Evolutionary conservation across 2,113 vertebrate species (phyloP), one percentile per base, ranked within the genome.

Genomic region (Larimichthys crocea): DNA sequence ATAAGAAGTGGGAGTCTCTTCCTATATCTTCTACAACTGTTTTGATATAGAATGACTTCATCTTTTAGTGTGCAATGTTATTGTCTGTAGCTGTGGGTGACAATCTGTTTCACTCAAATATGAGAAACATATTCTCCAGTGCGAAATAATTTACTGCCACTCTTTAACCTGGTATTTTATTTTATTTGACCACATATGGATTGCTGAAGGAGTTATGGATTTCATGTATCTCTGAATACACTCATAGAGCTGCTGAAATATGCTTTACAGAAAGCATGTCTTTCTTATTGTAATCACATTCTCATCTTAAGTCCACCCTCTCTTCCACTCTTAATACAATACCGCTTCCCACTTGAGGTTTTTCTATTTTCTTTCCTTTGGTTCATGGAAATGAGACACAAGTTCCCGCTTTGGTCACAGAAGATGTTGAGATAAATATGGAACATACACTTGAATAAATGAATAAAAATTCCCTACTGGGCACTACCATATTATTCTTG

Each of bases 211-310:
- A 89, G 81, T 80, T 81, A 63, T 67, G 48, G 68, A 60, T 79
- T 76, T 88, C 68, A 82, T 90, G 63, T 70, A 73, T 86, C 87
- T 91, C 88, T 78, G 20, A 82, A 10, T 24, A 15, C 67, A 17
- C 31, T 46, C 56, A 16, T 2, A 15, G 16, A 59, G 64, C 59
- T 53, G 46, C 48, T 66, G 40, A 65, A 78, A 69, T 19, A 46
- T 66, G 55, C 9, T 53, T 9, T 55, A 61, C 16, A 55, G 26
- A 50, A 26, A 61, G 19, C 15, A 8, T 49, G 63, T 20, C 31
- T 56, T 26, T 63, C 9, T 69, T 70, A 55, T 8, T 66, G n/a
- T n/a, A 67, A 48, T 35, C 35, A 8, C 17, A 29, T 26, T 48
- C 19, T 24, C 24, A 22, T 24, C 46, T 22, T 40, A 26, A 50